A percentile compares a stretch with the other conserved stretches of the same genome.
Conservation (phyloP, 2,888 invertebrate species). For the Pherbina coryleti region DNA sequence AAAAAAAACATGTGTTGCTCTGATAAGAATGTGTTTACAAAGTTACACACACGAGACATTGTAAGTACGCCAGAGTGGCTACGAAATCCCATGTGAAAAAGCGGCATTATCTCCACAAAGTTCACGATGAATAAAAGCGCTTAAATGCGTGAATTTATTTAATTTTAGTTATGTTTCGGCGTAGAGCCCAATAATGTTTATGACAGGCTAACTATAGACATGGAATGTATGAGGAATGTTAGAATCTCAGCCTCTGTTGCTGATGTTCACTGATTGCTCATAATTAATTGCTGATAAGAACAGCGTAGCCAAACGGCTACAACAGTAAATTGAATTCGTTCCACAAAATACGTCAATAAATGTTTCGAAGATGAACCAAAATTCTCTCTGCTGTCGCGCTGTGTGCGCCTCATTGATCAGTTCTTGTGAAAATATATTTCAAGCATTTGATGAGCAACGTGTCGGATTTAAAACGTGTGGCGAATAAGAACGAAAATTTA, state of each 20-base stretch:
- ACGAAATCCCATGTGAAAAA: no score
- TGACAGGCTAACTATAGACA: no score
- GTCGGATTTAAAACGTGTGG: constrained; percentile 51
- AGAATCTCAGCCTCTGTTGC: background rate
- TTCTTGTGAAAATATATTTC: constrained; percentile 22
- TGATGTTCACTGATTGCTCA: background rate
- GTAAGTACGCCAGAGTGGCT: no score
- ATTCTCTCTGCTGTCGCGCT: background rate
- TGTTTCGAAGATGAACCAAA: constrained; percentile 4
- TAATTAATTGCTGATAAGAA: constrained; percentile 25
- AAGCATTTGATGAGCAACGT: constrained; percentile 48
- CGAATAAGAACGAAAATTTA: constrained; percentile 28
- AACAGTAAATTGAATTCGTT: background rate
- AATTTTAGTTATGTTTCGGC: no score
- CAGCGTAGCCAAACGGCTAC: background rate
- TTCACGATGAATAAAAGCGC: no score
- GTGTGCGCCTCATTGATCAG: constrained; percentile 9
- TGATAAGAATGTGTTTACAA: no score
- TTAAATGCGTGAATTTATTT: no score
- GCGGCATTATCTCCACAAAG: no score
- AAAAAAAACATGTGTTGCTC: no score
- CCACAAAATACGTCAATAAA: background rate
- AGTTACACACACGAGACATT: no score
- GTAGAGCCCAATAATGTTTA: no score
- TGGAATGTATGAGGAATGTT: no score